These are phyloP conservation scores for Triplophysa dalaica DNA, from an alignment of 2,113 vertebrate species.

Conservation along the genomic window DNA sequence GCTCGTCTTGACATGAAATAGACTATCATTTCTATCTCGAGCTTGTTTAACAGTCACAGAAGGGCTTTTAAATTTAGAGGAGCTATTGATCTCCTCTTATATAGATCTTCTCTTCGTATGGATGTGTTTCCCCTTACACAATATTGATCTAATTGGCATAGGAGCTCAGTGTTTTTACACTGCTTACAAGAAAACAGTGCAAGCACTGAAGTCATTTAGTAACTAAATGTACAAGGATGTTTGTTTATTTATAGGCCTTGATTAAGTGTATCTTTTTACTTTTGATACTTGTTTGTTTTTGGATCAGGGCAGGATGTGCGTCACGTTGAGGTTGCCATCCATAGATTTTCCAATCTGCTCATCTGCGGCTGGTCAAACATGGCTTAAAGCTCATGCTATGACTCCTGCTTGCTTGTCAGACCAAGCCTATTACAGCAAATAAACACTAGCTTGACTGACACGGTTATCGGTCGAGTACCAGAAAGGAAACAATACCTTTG, in stretches of 20 bases:
- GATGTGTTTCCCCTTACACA: conserved; percentile 40
- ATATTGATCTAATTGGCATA: conserved; percentile 50
- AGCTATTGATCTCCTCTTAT: conserved; percentile 41
- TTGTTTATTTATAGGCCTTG: background rate
- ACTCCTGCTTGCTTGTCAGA: conserved; percentile 26
- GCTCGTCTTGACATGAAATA: conserved; percentile 19
- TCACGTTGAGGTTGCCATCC: background rate
- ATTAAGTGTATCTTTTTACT: background rate
- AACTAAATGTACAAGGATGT: conserved; percentile 6
- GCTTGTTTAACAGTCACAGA: conserved; percentile 32
- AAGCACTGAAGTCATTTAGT: conserved; percentile 32
- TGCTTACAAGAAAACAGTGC: conserved; percentile 33
- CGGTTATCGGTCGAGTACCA: conserved; percentile 5
- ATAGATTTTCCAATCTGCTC: conserved; percentile 27
- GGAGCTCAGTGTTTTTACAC: conserved; percentile 39
- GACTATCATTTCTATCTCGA: conserved; percentile 26
- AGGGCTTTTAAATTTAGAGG: conserved; percentile 9
- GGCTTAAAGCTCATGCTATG: conserved; percentile 5
- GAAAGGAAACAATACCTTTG: conserved; percentile 9
- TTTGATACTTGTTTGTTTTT: background rate
- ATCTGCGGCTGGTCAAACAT: conserved; percentile 33
- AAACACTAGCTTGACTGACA: conserved; percentile 22
- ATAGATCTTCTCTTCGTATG: conserved; percentile 34
- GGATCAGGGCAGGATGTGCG: background rate
- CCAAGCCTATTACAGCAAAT: conserved; percentile 24